phyloP scores from a whole-genome alignment of 2,113 vertebrate species.

The Sardina pilchardus region DNA sequence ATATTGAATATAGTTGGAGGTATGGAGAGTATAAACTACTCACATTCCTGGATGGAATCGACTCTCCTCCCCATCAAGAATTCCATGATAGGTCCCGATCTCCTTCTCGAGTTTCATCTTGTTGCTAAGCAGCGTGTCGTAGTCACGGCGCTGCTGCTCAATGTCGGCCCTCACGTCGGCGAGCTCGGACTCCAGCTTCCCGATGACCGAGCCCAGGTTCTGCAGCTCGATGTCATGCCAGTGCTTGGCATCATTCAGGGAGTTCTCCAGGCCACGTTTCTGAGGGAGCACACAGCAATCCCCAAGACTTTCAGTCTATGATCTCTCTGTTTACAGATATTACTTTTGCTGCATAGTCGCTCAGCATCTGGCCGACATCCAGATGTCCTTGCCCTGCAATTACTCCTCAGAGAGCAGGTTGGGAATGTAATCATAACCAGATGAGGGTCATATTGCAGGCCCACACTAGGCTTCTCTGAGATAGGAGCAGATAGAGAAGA shows the following conservation, averaged over 20 bases:
- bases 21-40: constrained; percentile 37
- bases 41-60: constrained; percentile 63
- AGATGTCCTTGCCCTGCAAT: neutral
- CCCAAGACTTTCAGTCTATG: constrained; percentile 87
- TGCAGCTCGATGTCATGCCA: constrained; percentile 93
- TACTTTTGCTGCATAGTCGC: neutral
- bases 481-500: neutral
- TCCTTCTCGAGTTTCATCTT: constrained; percentile 85
- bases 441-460: neutral
- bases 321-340: neutral
- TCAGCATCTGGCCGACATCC: neutral
- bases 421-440: neutral
- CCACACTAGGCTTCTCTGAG: no score
- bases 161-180: constrained; percentile 79
- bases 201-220: constrained; percentile 85
- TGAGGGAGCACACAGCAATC: constrained; percentile 46
- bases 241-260: constrained; percentile 82
- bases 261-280: constrained; percentile 92
- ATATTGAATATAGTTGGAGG: neutral
- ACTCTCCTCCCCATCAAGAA: constrained; percentile 87
- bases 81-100: constrained; percentile 81
- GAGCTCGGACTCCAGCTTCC: constrained; percentile 87
- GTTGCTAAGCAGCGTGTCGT: constrained; percentile 76
- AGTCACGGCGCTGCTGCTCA: constrained; percentile 82
- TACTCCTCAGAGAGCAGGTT: neutral